A percentile compares a stretch with the other conserved stretches of the same genome.
These are phyloP conservation scores for Elymnias hypermnestra DNA, from an alignment of 1,140 invertebrate genomes.

Conservation along the genomic window DNA sequence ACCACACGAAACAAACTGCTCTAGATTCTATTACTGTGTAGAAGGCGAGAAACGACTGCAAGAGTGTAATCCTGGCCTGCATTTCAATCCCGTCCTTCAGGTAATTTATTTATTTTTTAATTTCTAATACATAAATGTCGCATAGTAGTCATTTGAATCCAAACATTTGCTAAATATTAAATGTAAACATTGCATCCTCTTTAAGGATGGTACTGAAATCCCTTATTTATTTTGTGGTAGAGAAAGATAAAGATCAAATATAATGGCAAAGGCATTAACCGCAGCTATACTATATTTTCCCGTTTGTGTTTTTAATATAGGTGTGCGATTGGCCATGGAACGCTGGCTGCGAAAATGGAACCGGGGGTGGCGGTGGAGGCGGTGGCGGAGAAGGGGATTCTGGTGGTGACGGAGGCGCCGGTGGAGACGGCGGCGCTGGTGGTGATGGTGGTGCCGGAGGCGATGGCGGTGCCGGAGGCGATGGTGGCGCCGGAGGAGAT, in stretches of 20 bases:
- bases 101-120: conserved; percentile 6
- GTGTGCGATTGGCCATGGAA: not conserved
- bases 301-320: not conserved
- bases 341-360: not conserved
- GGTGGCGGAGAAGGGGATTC: not conserved
- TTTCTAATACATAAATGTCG: no score
- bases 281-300: no score
- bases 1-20: conserved; percentile 36
- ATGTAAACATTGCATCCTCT: no score
- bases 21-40: conserved; percentile 47
- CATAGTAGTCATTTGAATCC: no score
- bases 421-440: not conserved
- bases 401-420: not conserved
- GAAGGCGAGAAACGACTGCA: conserved; percentile 7
- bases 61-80: conserved; percentile 12
- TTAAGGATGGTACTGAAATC: no score
- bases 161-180: no score
- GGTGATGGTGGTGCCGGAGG: conserved; percentile 5
- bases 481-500: not conserved
- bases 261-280: no score
- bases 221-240: no score
- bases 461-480: not conserved
- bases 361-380: not conserved
- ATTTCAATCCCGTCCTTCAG: conserved; percentile 18
- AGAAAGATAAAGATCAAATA: no score